Conservation (phyloP, 2,797 vertebrate genomes). For the Choloepus didactylus region DNA sequence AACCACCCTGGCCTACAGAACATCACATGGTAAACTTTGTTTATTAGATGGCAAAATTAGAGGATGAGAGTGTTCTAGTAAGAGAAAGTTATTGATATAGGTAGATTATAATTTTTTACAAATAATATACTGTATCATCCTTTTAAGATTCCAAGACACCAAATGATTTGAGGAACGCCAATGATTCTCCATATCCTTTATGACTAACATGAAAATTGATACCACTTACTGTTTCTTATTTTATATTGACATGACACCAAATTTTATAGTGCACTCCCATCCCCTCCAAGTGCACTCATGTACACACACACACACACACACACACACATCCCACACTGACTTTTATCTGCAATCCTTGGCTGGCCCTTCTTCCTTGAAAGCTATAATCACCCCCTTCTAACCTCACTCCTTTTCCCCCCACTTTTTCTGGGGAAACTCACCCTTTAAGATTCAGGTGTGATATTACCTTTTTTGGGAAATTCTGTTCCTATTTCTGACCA, state of each 20-base stretch:
- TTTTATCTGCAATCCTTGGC: neutral
- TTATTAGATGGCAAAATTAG: neutral
- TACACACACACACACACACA: rapidly evolving
- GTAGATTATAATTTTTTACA: neutral
- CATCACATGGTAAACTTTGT: neutral
- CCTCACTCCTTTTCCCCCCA: neutral
- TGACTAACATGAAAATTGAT: neutral
- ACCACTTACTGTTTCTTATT: neutral
- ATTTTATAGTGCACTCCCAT: neutral
- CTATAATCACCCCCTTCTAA: neutral
- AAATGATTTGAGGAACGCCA: neutral
- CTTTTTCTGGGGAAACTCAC: neutral
- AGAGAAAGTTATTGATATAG: neutral
- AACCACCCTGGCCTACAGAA: neutral
- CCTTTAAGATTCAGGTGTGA: neutral
- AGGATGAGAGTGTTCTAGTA: neutral
- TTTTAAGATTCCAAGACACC: neutral
- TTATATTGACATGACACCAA: neutral
- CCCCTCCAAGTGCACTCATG: neutral
- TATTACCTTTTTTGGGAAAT: neutral
- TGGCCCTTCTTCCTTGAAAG: neutral
- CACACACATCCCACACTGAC: neutral
- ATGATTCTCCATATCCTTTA: neutral
- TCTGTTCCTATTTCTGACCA: neutral
- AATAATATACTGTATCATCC: neutral